Evolutionary conservation across 2,797 vertebrate species (phyloP).

Genomic region (Alosa sapidissima): DNA sequence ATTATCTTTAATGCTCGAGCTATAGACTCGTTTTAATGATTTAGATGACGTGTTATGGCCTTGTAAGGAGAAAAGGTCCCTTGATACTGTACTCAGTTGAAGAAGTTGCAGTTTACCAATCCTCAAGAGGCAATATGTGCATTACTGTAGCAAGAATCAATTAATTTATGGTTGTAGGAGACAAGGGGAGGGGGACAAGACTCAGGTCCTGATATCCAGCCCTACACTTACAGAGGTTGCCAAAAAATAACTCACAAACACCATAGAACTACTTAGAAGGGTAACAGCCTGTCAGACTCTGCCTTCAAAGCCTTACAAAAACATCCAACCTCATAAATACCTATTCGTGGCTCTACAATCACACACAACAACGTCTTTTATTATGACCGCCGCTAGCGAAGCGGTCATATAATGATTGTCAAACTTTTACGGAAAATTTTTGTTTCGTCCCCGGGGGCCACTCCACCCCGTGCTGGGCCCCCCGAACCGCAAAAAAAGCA

Average conservation of each 20-base stretch:
- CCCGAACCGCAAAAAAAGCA: too few relatives aligned
- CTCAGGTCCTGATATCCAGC: background rate
- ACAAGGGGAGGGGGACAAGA: too few relatives aligned
- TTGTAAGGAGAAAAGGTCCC: background rate
- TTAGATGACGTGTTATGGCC: background rate
- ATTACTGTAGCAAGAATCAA: background rate
- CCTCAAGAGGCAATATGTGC: too few relatives aligned
- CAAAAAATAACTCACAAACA: background rate
- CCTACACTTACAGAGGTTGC: background rate
- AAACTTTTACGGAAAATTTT: too few relatives aligned
- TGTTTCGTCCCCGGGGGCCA: too few relatives aligned
- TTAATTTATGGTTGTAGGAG: too few relatives aligned
- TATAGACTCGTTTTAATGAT: background rate
- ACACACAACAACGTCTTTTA: background rate
- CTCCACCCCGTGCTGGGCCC: too few relatives aligned
- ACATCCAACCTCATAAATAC: too few relatives aligned
- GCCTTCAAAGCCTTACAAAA: background rate
- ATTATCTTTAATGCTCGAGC: background rate
- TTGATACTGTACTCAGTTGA: background rate
- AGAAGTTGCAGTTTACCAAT: too few relatives aligned
- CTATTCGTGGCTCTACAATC: background rate
- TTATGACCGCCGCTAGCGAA: too few relatives aligned
- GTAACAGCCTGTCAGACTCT: background rate
- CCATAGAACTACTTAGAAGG: background rate
- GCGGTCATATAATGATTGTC: too few relatives aligned